These are phyloP conservation scores for Myopa tessellatipennis DNA, from an alignment of 2,888 invertebrate species.

Conservation along the genomic window DNA sequence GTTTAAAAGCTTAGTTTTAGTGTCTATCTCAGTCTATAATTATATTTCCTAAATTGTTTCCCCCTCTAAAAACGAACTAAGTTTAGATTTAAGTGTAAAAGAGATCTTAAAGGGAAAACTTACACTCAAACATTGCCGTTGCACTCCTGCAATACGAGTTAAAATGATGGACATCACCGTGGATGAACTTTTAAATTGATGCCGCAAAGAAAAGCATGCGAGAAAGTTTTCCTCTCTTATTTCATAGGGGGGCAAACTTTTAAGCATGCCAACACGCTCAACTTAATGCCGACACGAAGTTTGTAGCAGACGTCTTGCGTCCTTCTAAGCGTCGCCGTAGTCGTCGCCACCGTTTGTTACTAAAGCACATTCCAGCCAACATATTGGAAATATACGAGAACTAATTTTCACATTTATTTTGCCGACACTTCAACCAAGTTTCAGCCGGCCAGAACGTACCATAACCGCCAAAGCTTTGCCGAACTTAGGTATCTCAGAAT, in stretches of 20 bases:
- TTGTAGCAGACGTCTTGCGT: conserved; percentile 4
- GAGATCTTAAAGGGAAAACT: no score
- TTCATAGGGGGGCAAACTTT: conserved; percentile 11
- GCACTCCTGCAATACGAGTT: no score
- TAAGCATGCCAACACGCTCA: conserved; percentile 8
- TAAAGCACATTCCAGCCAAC: not conserved
- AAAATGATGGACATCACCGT: not conserved
- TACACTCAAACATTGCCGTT: no score
- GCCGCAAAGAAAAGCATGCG: conserved; percentile 9
- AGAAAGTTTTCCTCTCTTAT: conserved; percentile 17
- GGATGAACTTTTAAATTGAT: conserved; percentile 1
- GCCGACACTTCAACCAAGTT: conserved; percentile 1
- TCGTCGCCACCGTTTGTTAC: not conserved
- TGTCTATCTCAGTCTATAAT: no score
- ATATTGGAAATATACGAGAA: not conserved
- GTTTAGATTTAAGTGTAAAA: no score
- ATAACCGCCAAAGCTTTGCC: conserved; percentile 4
- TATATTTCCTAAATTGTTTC: no score
- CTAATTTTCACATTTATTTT: conserved; percentile 25
- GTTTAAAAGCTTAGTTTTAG: no score
- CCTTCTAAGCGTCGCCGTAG: not conserved
- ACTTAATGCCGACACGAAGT: conserved; percentile 7
- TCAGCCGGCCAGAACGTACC: not conserved
- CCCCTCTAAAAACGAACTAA: no score
- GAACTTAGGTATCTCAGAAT: conserved; percentile 13